phyloP scores from a whole-genome alignment of 2,797 vertebrate species.

The Antennarius maculatus region DNA sequence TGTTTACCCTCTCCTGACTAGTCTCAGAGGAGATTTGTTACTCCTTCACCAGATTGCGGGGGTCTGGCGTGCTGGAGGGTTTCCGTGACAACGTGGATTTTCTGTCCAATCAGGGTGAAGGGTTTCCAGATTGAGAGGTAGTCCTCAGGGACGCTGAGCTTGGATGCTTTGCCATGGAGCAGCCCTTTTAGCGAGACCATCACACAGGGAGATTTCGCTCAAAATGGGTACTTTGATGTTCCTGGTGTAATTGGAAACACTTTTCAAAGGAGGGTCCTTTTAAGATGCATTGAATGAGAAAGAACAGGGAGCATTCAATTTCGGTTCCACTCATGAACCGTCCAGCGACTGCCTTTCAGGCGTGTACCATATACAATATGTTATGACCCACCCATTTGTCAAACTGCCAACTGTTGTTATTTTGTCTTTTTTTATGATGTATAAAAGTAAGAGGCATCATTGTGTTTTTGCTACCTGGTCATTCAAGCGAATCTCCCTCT shows the following conservation, averaged over 20 bases:
- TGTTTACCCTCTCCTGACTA: conserved; percentile 63
- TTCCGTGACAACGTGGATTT: conserved; percentile 79
- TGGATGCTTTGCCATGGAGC: conserved; percentile 70
- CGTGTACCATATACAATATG: conserved; percentile 58
- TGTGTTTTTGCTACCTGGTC: conserved; percentile 68
- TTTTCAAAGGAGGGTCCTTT: conserved; percentile 74
- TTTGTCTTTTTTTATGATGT: conserved; percentile 61
- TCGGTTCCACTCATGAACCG: conserved; percentile 75
- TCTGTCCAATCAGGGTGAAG: conserved; percentile 68
- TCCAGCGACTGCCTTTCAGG: conserved; percentile 70
- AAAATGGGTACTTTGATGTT: conserved; percentile 78
- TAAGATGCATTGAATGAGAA: conserved; percentile 76
- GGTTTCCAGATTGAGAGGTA: conserved; percentile 79
- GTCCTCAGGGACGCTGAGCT: conserved; percentile 75
- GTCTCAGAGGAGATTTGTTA: conserved; percentile 56
- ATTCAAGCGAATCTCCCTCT: conserved; percentile 67
- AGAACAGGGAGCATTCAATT: conserved; percentile 74
- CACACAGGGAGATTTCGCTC: conserved; percentile 73
- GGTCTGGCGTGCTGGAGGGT: conserved; percentile 70
- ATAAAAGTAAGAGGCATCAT: conserved; percentile 66
- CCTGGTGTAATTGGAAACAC: conserved; percentile 78
- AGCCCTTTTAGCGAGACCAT: conserved; percentile 72
- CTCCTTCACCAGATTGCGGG: conserved; percentile 65
- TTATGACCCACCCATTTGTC: conserved; percentile 73
- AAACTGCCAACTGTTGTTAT: conserved; percentile 73